Evolutionary conservation across 2,888 invertebrate genomes (phyloP).

Genomic region (Patella ulyssiponensis): DNA sequence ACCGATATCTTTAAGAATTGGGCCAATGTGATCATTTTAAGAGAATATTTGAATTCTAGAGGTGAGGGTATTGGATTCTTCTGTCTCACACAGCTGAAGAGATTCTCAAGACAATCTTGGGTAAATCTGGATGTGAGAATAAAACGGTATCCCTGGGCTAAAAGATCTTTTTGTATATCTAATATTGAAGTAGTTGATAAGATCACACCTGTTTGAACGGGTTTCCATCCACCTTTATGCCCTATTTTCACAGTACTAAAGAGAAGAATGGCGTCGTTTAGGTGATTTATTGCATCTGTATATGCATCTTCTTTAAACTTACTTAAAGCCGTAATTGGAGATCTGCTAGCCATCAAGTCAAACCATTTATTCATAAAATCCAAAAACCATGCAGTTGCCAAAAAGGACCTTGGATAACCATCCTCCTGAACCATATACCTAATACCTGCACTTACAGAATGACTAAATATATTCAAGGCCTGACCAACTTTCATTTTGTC

Average conservation of each 20-base stretch:
- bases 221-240: background rate
- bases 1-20: background rate
- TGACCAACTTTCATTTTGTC: background rate
- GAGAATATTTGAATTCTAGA: background rate
- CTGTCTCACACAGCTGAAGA: background rate
- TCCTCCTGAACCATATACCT: background rate
- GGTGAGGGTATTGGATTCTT: background rate
- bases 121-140: background rate
- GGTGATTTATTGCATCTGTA: background rate
- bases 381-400: background rate
- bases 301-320: background rate
- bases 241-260: background rate
- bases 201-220: background rate
- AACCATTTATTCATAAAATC: background rate
- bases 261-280: background rate
- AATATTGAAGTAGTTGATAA: background rate
- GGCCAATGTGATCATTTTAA: background rate
- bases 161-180: background rate
- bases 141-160: background rate
- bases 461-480: background rate
- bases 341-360: background rate
- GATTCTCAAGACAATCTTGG: background rate
- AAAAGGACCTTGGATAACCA: background rate
- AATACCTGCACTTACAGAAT: background rate
- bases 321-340: background rate